Evolutionary conservation across 2,113 vertebrate genomes (phyloP).

Genomic region (Bucco capensis): DNA sequence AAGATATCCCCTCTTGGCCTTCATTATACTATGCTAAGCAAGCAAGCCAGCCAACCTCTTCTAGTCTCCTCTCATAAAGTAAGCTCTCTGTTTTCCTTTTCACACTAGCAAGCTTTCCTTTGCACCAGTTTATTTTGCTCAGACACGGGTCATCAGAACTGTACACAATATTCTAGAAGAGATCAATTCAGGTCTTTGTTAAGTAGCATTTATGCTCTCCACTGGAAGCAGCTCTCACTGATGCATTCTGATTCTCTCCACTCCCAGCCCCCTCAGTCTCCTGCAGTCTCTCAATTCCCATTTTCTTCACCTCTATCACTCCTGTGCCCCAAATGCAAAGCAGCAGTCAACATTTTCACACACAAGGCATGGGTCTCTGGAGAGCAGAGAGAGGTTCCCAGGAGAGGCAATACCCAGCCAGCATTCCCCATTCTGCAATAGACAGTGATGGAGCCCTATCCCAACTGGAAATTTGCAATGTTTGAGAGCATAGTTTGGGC

Average conservation of each 20-base stretch:
- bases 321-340: neutral
- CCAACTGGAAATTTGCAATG: neutral
- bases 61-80: neutral
- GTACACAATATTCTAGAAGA: neutral
- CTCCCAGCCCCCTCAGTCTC: neutral
- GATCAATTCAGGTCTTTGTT: neutral
- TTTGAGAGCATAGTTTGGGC: neutral
- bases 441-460: neutral
- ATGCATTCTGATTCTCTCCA: neutral
- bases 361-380: neutral
- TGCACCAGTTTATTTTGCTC: neutral
- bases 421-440: neutral
- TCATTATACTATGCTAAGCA: neutral
- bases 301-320: neutral
- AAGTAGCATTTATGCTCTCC: neutral
- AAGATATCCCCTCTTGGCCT: neutral
- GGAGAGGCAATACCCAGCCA: neutral
- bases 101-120: neutral
- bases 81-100: neutral
- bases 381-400: neutral
- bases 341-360: neutral
- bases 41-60: slow-evolving; percentile 2
- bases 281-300: neutral
- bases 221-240: neutral
- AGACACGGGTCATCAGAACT: neutral